These are phyloP conservation scores for Callosobruchus maculatus DNA, from an alignment of 2,888 invertebrate species.

Conservation along the genomic window DNA sequence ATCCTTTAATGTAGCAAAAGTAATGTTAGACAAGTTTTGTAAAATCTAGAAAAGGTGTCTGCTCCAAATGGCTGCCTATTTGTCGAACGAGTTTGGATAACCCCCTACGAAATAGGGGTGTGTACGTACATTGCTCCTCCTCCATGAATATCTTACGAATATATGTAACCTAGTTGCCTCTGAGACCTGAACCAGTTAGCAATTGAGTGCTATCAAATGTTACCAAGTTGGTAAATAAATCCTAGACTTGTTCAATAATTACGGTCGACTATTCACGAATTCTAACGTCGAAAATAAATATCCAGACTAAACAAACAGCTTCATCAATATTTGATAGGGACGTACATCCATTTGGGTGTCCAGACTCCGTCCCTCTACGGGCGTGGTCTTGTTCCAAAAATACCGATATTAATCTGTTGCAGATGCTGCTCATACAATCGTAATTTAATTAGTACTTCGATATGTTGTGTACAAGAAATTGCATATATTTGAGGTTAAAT, in stretches of 20 bases:
- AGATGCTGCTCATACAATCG: background rate
- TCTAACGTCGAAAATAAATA: background rate
- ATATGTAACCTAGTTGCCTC: background rate
- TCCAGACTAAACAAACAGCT: background rate
- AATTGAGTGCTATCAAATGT: background rate
- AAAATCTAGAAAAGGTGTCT: too few relatives aligned
- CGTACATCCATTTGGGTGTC: background rate
- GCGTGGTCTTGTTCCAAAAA: background rate
- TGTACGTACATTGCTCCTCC: too few relatives aligned
- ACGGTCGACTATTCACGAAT: background rate
- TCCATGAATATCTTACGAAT: background rate
- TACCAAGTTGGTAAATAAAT: background rate
- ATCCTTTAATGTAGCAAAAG: too few relatives aligned
- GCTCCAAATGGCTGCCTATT: too few relatives aligned
- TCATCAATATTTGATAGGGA: background rate
- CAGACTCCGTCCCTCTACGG: background rate
- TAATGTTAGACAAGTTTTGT: too few relatives aligned
- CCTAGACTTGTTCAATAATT: too few relatives aligned
- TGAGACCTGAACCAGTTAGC: background rate
- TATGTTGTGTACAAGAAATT: background rate
- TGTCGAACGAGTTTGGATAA: too few relatives aligned
- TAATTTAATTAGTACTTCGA: background rate
- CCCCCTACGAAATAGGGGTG: too few relatives aligned
- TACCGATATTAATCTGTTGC: background rate
- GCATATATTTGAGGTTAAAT: background rate